Base-by-base conservation (phyloP, 2,888 invertebrate genomes). In the Branchipolynoe longqiensis region DNA sequence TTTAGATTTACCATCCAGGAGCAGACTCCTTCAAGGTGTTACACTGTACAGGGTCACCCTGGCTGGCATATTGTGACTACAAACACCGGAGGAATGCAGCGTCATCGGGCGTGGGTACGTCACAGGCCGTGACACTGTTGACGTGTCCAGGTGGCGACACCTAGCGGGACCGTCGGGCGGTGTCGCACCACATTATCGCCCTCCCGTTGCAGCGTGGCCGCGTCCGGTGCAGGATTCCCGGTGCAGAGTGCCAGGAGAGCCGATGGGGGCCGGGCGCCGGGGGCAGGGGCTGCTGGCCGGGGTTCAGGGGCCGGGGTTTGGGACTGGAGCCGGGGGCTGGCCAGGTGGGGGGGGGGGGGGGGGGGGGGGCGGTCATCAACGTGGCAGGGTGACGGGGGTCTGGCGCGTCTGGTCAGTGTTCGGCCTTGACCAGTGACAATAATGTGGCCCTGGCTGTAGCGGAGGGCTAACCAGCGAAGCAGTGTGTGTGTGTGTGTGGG, bases 141-240 rank as follows among this genome's bases (percentile, higher is more conserved):
- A 78, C 78, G 54, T 78, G 41, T 78, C 78, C 78, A 78, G 78
- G 78, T 78, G 78, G 78, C 78, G 78, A 78, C 78, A 78, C 28
- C 78, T 48, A 41, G 54, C 78, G 41, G 78, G 6, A 31, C 31
- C 31, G 25, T 41, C 25, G 73, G n/a, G 73, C 78, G 48, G 78
- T 78, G 78, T 78, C 78, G 25, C 54, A 48, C 31, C 48, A 78
- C 78, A 78, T 78, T 78, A 78, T 78, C 78, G 78, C 54, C 78
- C 22, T 48, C 48, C 28, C 48, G 54, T 48, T 48, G 78, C 48
- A 31, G 41, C 14, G 48, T 28, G 25, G 22, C 31, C 48, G 18
- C 31, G 78, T 48, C 78, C 41, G 78, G 78, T 78, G 78, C 78
- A 48, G 28, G 2, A 18, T 25, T 25, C 12, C 48, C 4, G 4